phyloP scores from a whole-genome alignment of 2,888 invertebrate species.

The Eupithecia inturbata region DNA sequence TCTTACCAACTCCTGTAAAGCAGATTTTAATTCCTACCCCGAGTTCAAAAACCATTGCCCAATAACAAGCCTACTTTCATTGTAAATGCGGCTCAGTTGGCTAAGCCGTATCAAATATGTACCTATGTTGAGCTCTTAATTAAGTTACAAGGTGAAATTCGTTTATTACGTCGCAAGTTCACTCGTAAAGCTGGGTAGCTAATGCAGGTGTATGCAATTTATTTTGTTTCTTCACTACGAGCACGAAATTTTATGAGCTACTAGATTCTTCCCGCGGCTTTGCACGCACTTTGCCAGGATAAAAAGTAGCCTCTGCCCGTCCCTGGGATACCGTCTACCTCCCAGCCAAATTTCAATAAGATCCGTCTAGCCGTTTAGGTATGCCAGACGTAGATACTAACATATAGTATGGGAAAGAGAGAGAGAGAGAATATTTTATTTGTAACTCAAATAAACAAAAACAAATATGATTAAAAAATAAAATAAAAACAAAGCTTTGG shows the following conservation, averaged over 20 bases:
- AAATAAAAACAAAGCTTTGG: too few relatives aligned
- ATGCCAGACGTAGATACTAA: too few relatives aligned
- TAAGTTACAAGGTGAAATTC: slow-evolving; percentile 43
- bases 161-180: slow-evolving; percentile 36
- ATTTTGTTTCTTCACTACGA: slow-evolving; percentile 6
- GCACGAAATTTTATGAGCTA: background rate
- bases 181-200: slow-evolving; percentile 31
- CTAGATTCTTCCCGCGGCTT: too few relatives aligned
- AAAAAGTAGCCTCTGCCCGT: too few relatives aligned
- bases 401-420: too few relatives aligned
- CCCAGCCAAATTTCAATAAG: too few relatives aligned
- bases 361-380: too few relatives aligned
- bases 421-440: too few relatives aligned
- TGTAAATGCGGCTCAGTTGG: slow-evolving; percentile 17
- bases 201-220: slow-evolving; percentile 32
- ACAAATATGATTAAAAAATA: too few relatives aligned
- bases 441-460: too few relatives aligned
- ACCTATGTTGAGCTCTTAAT: slow-evolving; percentile 42
- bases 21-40: background rate
- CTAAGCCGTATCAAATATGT: slow-evolving; percentile 45
- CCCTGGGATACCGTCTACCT: too few relatives aligned
- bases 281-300: too few relatives aligned
- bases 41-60: background rate
- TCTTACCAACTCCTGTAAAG: background rate
- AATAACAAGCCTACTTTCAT: slow-evolving; percentile 3